phyloP scores from a whole-genome alignment of 1,140 invertebrate species.

The Bemisia tabaci region DNA sequence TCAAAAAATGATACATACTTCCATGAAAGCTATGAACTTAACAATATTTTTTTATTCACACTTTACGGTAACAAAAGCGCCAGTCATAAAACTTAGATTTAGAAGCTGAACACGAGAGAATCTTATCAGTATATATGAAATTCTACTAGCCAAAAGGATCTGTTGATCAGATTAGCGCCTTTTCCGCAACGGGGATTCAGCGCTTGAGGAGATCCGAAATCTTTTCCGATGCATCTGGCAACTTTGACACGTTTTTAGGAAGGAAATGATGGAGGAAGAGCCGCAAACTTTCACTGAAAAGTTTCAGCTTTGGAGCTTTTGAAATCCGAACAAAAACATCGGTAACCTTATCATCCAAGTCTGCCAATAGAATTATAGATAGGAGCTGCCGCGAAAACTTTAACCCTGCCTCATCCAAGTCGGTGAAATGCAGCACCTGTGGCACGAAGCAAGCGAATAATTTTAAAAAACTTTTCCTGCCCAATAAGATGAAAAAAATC shows the following conservation, averaged over 20 bases:
- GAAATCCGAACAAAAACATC: slow-evolving; percentile 52
- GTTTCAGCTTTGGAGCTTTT: slow-evolving; percentile 46
- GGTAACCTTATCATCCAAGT: slow-evolving; percentile 39
- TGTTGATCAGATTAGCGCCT: not conserved
- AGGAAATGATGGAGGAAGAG: slow-evolving; percentile 71
- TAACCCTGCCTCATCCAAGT: slow-evolving; percentile 54
- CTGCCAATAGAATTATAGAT: slow-evolving; percentile 48
- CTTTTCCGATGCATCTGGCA: not conserved
- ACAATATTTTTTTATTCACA: too few species aligned
- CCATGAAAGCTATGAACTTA: too few species aligned
- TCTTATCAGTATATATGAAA: too few species aligned
- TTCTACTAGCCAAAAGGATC: not conserved
- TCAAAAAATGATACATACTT: too few species aligned
- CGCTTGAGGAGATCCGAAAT: not conserved
- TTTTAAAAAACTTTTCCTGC: too few species aligned
- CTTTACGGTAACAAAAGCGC: too few species aligned
- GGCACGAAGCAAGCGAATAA: slow-evolving; percentile 26
- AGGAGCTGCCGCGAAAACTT: slow-evolving; percentile 56
- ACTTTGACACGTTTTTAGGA: slow-evolving; percentile 40
- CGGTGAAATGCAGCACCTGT: slow-evolving; percentile 64
- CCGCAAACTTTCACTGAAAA: slow-evolving; percentile 57
- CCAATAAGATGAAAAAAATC: too few species aligned
- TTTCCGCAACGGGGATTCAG: not conserved
- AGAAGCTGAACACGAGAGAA: too few species aligned
- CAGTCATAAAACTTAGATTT: too few species aligned